Evolutionary conservation across 2,888 invertebrate genomes (phyloP).

Genomic region (Ellobium chinense): DNA sequence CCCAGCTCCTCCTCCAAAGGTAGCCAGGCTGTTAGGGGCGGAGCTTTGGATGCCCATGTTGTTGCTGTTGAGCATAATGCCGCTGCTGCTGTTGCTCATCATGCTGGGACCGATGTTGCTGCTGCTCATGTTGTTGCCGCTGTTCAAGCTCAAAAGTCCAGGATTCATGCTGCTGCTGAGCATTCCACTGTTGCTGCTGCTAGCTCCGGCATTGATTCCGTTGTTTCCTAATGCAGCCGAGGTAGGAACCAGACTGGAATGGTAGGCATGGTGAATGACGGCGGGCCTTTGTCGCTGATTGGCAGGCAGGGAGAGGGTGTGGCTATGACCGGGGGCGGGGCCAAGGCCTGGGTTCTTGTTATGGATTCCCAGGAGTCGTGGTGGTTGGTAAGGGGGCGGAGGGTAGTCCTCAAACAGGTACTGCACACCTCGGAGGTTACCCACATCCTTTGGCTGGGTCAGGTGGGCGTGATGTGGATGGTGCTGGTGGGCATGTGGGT

Average conservation of each 20-base stretch:
- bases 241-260: constrained; percentile 44
- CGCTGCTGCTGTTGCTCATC: constrained; percentile 9
- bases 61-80: background rate
- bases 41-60: constrained; percentile 22
- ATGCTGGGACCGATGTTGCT: constrained; percentile 3
- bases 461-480: constrained; percentile 44
- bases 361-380: constrained; percentile 52
- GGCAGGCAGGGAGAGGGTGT: constrained; percentile 50
- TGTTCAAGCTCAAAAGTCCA: constrained; percentile 25
- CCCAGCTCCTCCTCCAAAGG: constrained; percentile 17
- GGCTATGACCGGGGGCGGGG: constrained; percentile 47
- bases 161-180: constrained; percentile 27
- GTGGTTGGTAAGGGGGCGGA: constrained; percentile 72
- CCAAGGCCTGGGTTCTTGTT: constrained; percentile 20
- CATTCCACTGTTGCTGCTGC: constrained; percentile 25
- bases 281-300: constrained; percentile 47
- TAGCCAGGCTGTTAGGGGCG: constrained; percentile 20
- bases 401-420: constrained; percentile 71
- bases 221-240: constrained; percentile 37
- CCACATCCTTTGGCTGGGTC: constrained; percentile 47
- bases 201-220: constrained; percentile 3
- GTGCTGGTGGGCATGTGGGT: constrained; percentile 53
- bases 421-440: constrained; percentile 54
- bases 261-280: constrained; percentile 43
- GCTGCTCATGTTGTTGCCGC: constrained; percentile 3